Percentiles rank a stretch among this genome's conserved stretches.
Conservation (phyloP, 2,888 invertebrate species). For the Nomada goodeniana region DNA sequence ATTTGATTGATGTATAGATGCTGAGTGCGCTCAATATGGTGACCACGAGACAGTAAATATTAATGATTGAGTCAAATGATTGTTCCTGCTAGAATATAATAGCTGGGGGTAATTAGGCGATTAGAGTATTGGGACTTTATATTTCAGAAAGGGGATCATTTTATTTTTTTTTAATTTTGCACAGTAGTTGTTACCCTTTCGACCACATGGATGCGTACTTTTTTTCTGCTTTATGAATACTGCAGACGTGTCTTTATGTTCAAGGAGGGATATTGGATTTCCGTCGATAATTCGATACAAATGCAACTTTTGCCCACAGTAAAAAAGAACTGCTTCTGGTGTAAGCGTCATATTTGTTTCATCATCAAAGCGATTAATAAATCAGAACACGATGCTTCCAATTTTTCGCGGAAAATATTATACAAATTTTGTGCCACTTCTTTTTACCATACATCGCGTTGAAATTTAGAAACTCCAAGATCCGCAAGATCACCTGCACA, state of each 20-base stretch:
- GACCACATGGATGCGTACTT: not conserved
- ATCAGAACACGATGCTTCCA: too few species aligned
- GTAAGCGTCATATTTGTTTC: not conserved
- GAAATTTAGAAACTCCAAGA: too few species aligned
- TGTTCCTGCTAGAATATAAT: not conserved
- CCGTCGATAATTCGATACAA: not conserved
- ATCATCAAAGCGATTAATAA: too few species aligned
- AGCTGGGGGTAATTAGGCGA: too few species aligned
- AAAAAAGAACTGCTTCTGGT: not conserved
- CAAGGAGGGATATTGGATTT: conserved; percentile 2
- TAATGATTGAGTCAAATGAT: not conserved
- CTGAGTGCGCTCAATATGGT: conserved; percentile 18
- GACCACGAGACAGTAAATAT: not conserved
- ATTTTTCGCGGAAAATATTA: too few species aligned
- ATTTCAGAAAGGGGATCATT: not conserved
- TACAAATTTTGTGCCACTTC: not conserved
- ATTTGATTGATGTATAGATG: not conserved
- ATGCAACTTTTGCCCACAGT: not conserved
- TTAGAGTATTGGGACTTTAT: too few species aligned
- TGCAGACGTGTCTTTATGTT: too few species aligned
- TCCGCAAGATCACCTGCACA: not conserved
- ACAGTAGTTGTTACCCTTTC: not conserved
- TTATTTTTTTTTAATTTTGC: not conserved
- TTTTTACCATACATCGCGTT: not conserved
- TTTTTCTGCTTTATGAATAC: too few species aligned